These are phyloP conservation scores for Pseudopipra pipra DNA, from an alignment of 2,113 vertebrate genomes.

Conservation along the genomic window DNA sequence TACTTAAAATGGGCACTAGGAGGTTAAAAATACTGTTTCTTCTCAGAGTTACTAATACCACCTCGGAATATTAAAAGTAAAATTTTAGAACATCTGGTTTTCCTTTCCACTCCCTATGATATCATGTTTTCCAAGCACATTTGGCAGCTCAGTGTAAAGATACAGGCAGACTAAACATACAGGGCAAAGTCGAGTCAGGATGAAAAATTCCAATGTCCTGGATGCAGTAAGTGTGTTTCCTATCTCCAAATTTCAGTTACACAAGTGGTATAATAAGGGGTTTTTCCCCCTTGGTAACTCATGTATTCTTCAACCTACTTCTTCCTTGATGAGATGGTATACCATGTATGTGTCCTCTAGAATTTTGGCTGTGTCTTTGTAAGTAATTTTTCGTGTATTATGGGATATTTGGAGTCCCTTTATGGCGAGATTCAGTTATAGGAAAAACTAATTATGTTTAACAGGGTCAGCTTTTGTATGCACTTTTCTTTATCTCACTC, in stretches of 20 bases:
- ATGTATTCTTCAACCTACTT: not conserved
- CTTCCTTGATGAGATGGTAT: conserved; percentile 11
- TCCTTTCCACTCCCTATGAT: conserved; percentile 62
- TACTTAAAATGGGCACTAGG: not conserved
- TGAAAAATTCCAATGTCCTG: conserved; percentile 30
- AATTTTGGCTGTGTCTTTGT: not conserved
- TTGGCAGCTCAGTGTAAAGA: conserved; percentile 54
- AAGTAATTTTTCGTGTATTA: not conserved
- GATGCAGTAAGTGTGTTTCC: not conserved
- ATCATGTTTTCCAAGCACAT: conserved; percentile 61
- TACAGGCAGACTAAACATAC: conserved; percentile 59
- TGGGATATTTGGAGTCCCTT: not conserved
- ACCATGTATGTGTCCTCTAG: not conserved
- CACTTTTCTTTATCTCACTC: not conserved
- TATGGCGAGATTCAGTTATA: not conserved
- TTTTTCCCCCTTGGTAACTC: not conserved
- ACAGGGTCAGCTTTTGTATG: not conserved
- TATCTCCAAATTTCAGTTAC: not conserved
- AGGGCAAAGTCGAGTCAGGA: conserved; percentile 3
- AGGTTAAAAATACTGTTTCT: not conserved
- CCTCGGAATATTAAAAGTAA: conserved; percentile 7
- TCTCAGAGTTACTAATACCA: not conserved
- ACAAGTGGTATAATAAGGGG: not conserved
- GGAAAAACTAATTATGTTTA: not conserved
- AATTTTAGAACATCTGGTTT: conserved; percentile 56